Conservation (phyloP, 2,888 invertebrate species). For the Phyllotreta cruciferae region DNA sequence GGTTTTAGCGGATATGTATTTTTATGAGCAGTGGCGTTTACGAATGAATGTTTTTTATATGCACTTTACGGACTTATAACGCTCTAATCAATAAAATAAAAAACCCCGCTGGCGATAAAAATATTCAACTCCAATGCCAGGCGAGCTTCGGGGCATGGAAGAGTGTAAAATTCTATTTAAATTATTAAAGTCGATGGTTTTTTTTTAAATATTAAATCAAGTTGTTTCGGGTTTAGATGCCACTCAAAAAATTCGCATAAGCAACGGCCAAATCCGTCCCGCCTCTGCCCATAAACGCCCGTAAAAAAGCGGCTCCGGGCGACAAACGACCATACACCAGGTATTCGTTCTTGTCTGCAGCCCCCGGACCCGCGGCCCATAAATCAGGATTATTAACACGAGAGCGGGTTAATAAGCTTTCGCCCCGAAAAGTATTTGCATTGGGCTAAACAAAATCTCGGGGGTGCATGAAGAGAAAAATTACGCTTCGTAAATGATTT, state of each 20-base stretch:
- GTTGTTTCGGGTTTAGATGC: not conserved
- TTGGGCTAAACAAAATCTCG: conserved; percentile 19
- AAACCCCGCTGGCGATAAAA: not conserved
- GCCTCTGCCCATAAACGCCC: conserved; percentile 6
- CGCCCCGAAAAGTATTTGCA: conserved; percentile 24
- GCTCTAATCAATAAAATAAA: not conserved
- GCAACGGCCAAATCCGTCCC: not conserved
- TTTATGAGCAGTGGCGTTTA: conserved; percentile 17
- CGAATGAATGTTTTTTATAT: too few species aligned
- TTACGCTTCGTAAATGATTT: conserved; percentile 23
- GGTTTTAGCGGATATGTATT: conserved; percentile 14
- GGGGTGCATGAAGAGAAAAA: conserved; percentile 17
- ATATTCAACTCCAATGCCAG: too few species aligned
- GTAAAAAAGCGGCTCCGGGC: not conserved
- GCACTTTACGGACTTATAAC: not conserved
- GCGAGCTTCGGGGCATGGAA: too few species aligned
- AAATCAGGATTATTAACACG: conserved; percentile 29
- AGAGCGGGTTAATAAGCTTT: conserved; percentile 27
- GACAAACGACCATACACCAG: conserved; percentile 16
- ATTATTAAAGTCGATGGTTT: too few species aligned
- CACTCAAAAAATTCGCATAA: not conserved
- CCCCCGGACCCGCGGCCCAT: conserved; percentile 5
- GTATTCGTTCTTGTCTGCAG: conserved; percentile 3
- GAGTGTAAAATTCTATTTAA: too few species aligned
- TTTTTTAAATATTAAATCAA: too few species aligned